phyloP scores from a whole-genome alignment of 2,888 invertebrate species.

The Stegophylla sp. region DNA sequence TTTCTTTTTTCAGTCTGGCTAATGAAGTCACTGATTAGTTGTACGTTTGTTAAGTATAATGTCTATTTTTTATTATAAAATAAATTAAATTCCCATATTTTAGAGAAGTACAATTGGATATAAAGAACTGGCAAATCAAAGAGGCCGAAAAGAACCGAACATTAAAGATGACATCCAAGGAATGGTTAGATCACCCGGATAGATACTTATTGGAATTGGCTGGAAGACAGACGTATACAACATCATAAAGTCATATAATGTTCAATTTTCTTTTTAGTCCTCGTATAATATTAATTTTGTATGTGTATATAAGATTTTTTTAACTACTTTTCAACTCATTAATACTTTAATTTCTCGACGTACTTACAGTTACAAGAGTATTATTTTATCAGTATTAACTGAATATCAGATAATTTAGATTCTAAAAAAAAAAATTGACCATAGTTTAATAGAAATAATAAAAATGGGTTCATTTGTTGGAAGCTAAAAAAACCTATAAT shows the following conservation, averaged over 20 bases:
- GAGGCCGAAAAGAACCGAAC: constrained; percentile 85
- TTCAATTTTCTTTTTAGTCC: constrained; percentile 40
- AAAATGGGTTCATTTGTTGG: not conserved
- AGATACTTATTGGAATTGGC: constrained; percentile 87
- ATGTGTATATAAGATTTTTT: constrained; percentile 46
- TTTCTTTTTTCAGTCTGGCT: too few relatives aligned
- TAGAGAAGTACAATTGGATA: constrained; percentile 83
- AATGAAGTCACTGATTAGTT: not conserved
- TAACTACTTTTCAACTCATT: constrained; percentile 42
- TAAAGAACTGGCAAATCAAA: constrained; percentile 88
- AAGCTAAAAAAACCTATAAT: not conserved
- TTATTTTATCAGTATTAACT: constrained; percentile 59
- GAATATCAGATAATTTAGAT: constrained; percentile 38
- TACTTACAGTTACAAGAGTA: constrained; percentile 57
- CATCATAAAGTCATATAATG: constrained; percentile 25
- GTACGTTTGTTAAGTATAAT: not conserved
- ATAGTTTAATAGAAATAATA: constrained; percentile 29
- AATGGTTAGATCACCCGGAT: constrained; percentile 96
- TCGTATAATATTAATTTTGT: constrained; percentile 32
- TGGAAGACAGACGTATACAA: constrained; percentile 69
- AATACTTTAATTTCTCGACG: constrained; percentile 44
- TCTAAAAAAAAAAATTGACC: constrained; percentile 18
- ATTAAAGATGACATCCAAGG: constrained; percentile 85
- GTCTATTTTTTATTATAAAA: constrained; percentile 40
- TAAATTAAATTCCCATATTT: constrained; percentile 59